phyloP scores from a whole-genome alignment of 2,888 invertebrate genomes.

The Dynastes grantii region DNA sequence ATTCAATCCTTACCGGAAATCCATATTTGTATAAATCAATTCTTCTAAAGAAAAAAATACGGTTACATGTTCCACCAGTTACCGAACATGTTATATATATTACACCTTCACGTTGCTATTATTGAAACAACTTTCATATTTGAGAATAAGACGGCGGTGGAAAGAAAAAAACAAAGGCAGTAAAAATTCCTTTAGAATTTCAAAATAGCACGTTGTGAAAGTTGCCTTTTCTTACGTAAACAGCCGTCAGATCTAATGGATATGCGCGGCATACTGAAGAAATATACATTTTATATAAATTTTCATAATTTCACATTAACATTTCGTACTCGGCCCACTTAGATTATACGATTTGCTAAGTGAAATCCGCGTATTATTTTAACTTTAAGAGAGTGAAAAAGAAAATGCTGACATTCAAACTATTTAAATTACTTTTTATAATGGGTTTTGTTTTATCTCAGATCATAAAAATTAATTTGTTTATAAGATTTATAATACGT shows the following conservation, averaged over 20 bases:
- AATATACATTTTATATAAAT: slow-evolving; percentile 46
- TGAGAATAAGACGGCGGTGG: slow-evolving; percentile 25
- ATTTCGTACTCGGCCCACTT: slow-evolving; percentile 18
- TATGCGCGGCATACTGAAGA: slow-evolving; percentile 22
- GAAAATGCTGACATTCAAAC: too few species aligned
- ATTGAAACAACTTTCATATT: slow-evolving; percentile 47
- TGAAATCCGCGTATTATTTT: slow-evolving; percentile 24
- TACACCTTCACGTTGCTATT: slow-evolving; percentile 31
- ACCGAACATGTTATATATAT: slow-evolving; percentile 26
- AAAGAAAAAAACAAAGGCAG: slow-evolving; percentile 34
- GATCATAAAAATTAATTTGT: too few species aligned
- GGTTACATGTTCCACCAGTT: neutral
- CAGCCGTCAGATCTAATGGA: slow-evolving; percentile 36
- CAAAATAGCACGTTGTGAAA: slow-evolving; percentile 44
- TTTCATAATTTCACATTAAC: slow-evolving; percentile 43
- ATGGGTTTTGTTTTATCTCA: too few species aligned
- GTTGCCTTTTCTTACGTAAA: slow-evolving; percentile 40
- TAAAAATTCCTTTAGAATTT: slow-evolving; percentile 42
- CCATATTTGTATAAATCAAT: slow-evolving; percentile 19
- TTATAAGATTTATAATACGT: too few species aligned
- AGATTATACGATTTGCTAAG: slow-evolving; percentile 28
- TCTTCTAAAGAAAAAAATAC: slow-evolving; percentile 2
- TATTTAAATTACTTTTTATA: too few species aligned
- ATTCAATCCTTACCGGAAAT: slow-evolving; percentile 17
- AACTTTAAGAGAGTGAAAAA: neutral